Conservation (phyloP, 2,888 invertebrate species). For the Acrobasis repandana region DNA sequence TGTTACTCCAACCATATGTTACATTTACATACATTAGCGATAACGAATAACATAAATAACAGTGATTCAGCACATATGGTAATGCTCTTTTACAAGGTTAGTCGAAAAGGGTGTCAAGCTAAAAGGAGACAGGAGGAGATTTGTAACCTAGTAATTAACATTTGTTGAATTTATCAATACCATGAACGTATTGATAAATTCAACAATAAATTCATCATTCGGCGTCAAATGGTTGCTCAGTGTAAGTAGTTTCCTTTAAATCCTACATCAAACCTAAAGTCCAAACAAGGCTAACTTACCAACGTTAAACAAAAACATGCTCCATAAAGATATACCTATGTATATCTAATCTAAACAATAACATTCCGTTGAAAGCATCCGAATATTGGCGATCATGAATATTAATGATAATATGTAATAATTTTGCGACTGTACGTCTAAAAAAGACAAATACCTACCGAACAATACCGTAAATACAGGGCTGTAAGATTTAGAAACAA, state of each 20-base stretch:
- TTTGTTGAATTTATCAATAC: too few species aligned
- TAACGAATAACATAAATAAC: not conserved
- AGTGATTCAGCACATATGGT: not conserved
- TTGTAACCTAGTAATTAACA: too few species aligned
- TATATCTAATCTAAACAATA: not conserved
- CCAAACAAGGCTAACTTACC: not conserved
- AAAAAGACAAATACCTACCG: not conserved
- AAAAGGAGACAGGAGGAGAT: not conserved
- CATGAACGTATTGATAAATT: too few species aligned
- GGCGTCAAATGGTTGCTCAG: too few species aligned
- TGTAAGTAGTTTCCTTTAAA: too few species aligned
- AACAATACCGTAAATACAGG: not conserved
- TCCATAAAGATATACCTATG: not conserved
- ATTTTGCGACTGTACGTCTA: constrained; percentile 26
- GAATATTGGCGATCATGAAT: constrained; percentile 11
- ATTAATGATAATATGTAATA: constrained; percentile 22
- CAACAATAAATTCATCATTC: too few species aligned
- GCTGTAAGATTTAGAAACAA: constrained; percentile 1
- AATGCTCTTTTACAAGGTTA: not conserved
- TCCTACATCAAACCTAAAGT: too few species aligned
- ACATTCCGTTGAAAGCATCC: constrained; percentile 5
- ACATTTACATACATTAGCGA: not conserved
- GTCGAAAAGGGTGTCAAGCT: not conserved
- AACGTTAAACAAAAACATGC: not conserved
- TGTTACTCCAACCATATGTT: not conserved